phyloP scores from a whole-genome alignment of 2,797 vertebrate genomes.

The Gymnothorax javanicus region DNA sequence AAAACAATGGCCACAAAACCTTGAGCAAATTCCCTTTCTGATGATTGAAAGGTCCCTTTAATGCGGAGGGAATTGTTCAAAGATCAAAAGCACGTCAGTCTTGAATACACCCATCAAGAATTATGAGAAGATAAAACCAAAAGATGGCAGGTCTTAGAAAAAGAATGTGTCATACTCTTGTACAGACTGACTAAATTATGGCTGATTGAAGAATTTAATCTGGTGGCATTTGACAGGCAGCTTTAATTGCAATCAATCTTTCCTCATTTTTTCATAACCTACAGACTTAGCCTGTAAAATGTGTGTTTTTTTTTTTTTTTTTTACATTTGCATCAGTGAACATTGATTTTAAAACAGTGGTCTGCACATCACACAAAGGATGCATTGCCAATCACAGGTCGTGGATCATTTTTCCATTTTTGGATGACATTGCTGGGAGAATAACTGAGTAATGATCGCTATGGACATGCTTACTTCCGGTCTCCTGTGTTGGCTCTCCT shows the following conservation, averaged over 20 bases:
- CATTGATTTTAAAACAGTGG: neutral
- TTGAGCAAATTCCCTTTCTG: neutral
- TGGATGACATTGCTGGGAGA: neutral
- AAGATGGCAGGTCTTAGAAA: neutral
- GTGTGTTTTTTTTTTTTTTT: too few species aligned
- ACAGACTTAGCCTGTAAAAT: neutral
- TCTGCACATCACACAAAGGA: neutral
- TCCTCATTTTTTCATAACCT: neutral
- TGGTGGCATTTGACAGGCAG: neutral
- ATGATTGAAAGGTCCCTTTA: neutral
- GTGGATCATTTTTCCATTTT: neutral
- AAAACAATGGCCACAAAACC: neutral
- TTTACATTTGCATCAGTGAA: neutral
- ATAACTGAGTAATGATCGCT: neutral
- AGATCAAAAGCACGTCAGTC: neutral
- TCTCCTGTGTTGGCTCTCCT: neutral
- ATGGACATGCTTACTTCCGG: neutral
- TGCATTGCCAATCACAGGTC: neutral
- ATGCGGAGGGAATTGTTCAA: neutral
- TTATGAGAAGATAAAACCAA: neutral
- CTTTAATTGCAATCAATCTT: neutral
- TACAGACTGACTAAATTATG: neutral
- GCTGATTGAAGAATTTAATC: neutral
- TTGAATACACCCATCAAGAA: neutral
- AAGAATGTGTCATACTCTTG: neutral